Evolutionary conservation across 2,888 invertebrate genomes (phyloP).

Genomic region (Lymantria monacha): DNA sequence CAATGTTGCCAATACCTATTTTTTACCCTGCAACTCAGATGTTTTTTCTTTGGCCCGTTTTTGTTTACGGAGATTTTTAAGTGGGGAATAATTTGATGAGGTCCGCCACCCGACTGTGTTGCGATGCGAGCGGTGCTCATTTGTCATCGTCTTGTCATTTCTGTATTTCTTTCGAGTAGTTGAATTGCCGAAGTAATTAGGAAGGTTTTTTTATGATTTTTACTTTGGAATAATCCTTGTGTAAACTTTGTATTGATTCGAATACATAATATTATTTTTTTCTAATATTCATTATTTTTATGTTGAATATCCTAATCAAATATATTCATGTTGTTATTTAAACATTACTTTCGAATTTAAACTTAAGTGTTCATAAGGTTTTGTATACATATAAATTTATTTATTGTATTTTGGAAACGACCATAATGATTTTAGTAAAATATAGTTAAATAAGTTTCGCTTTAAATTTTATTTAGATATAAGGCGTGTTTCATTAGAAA

Average conservation of each 20-base stretch:
- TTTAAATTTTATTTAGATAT: too few species aligned
- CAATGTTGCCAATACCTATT: conserved; percentile 83
- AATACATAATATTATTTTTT: too few species aligned
- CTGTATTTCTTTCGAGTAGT: conserved; percentile 79
- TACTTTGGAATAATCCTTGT: conserved; percentile 47
- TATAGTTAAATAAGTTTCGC: too few species aligned
- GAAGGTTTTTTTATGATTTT: conserved; percentile 72
- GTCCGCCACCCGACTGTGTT: conserved; percentile 80
- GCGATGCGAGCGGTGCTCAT: conserved; percentile 75
- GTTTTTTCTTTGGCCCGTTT: conserved; percentile 73
- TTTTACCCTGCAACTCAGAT: conserved; percentile 69
- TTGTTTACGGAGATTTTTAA: conserved; percentile 81
- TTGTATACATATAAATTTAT: too few species aligned
- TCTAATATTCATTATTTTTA: too few species aligned
- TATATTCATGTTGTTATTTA: too few species aligned
- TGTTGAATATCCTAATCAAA: too few species aligned
- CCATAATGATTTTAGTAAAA: too few species aligned
- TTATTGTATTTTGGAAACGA: too few species aligned
- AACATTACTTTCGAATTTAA: too few species aligned
- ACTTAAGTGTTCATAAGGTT: too few species aligned
- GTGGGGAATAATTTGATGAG: conserved; percentile 82
- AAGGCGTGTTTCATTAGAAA: too few species aligned
- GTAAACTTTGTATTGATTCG: conserved; percentile 2
- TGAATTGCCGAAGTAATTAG: conserved; percentile 79
- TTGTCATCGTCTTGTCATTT: conserved; percentile 83